Evolutionary conservation across 2,113 vertebrate species (phyloP), one percentile per base, ranked within the genome.

Genomic region (Vireo altiloquus): DNA sequence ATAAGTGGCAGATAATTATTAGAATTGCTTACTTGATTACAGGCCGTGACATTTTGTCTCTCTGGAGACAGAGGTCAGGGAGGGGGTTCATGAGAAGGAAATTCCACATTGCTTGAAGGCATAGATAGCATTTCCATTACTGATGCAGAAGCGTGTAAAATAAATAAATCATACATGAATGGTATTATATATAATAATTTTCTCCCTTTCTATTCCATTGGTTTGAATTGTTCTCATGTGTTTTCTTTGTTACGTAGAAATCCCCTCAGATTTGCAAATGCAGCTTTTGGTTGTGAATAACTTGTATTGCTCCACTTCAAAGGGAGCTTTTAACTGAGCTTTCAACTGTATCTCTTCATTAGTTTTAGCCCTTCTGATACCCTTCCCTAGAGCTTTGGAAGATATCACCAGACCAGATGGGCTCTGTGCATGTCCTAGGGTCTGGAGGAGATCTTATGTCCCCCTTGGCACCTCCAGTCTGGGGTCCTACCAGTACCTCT

Each of bases 1-100:
- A 0, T 83, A 92, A 87, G n/a, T 64, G 64, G 30, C 46, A 69
- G 60, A 46, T 83, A 94, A 95, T 91, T 89, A 71, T 40, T 75
- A 53, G 64, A 91, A 95, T 75, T 89, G 46, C 59, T 88, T 82
- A 40, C 31, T 92, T 87, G 77, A 89, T 90, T 94, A 92, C 77
- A 93, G 80, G 77, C 60, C 44, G 8, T 68, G 83, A 76, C 66
- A 82, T 90, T 94, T 93, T 6, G 5, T 31, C 33, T 65, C 77
- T 92, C 78, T 89, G 66, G 78, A 87, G 87, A 87, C 66, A 85
- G 42, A 87, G 75, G 42, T 91, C 84, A 42, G 35, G 25, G 23
- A 92, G 8, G 8, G 28, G 11, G 31, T 24, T 80, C 39, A 40
- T 22, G 35, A 77, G 75, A 88, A 86, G 79, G 68, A 88, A 92